Percentiles rank a stretch among this genome's conserved stretches.
Conservation (phyloP, 2,113 vertebrate genomes). For the Nyctereutes procyonoides region DNA sequence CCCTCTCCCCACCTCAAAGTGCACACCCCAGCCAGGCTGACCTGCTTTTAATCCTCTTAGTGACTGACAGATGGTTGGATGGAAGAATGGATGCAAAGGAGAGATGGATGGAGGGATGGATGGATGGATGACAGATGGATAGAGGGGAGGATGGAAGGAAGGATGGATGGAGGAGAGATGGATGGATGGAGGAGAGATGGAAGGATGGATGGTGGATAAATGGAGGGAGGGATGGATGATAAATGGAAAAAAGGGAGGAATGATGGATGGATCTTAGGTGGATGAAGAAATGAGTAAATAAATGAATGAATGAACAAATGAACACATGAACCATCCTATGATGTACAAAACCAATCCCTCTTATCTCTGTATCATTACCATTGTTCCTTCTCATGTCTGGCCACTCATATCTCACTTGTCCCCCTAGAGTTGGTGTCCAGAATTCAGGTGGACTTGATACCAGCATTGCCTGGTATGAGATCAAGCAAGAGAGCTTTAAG, state of each 20-base stretch:
- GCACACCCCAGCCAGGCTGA: neutral
- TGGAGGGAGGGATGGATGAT: too few relatives aligned
- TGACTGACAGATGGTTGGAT: neutral
- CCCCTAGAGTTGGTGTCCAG: neutral
- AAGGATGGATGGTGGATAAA: neutral
- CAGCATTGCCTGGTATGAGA: neutral
- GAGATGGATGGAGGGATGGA: too few relatives aligned
- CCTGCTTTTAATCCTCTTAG: neutral
- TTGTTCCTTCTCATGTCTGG: neutral
- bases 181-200: too few relatives aligned
- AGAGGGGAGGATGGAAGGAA: too few relatives aligned
- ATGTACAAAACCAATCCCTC: accelerated
- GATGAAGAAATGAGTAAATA: too few relatives aligned
- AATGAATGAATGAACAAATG: too few relatives aligned
- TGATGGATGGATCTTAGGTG: neutral
- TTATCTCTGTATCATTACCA: accelerated
- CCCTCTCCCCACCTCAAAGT: too few relatives aligned
- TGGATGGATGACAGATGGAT: too few relatives aligned
- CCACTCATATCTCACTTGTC: too few relatives aligned
- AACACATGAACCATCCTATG: neutral
- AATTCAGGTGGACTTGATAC: accelerated
- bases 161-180: too few relatives aligned
- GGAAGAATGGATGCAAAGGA: too few relatives aligned
- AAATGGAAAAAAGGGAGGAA: neutral
- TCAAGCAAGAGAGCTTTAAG: neutral